These are phyloP conservation scores for Trinorchestia longiramus DNA, from an alignment of 1,140 invertebrate genomes.

Conservation along the genomic window DNA sequence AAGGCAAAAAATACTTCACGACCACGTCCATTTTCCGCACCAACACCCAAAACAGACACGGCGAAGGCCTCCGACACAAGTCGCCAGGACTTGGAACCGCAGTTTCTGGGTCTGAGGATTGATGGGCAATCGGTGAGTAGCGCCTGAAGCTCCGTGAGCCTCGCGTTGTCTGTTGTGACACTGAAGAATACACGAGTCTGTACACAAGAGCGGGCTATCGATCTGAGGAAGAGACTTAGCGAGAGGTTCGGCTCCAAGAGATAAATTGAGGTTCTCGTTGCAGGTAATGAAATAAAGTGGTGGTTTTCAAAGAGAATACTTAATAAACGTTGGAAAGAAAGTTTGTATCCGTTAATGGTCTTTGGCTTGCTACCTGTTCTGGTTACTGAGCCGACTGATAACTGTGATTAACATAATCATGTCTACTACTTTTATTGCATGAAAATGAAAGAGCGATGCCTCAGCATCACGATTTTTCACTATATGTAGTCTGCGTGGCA, in stretches of 20 bases:
- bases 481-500: not conserved
- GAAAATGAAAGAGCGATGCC: no score
- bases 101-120: conserved; percentile 35
- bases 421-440: no score
- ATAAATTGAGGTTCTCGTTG: not conserved
- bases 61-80: not conserved
- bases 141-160: not conserved
- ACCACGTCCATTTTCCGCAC: conserved; percentile 32
- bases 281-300: conserved; percentile 8
- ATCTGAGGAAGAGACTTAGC: not conserved
- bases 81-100: not conserved
- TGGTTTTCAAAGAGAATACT: not conserved
- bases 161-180: not conserved
- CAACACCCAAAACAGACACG: not conserved
- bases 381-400: not conserved
- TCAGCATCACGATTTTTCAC: no score
- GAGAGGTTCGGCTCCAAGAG: not conserved
- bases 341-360: not conserved
- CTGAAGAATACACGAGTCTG: conserved; percentile 3
- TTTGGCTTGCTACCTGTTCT: not conserved
- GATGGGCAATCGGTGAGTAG: conserved; percentile 48
- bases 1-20: not conserved
- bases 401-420: no score
- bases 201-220: not conserved
- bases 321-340: not conserved